phyloP scores from a whole-genome alignment of 2,888 invertebrate genomes.

The Seira sanloemensis region DNA sequence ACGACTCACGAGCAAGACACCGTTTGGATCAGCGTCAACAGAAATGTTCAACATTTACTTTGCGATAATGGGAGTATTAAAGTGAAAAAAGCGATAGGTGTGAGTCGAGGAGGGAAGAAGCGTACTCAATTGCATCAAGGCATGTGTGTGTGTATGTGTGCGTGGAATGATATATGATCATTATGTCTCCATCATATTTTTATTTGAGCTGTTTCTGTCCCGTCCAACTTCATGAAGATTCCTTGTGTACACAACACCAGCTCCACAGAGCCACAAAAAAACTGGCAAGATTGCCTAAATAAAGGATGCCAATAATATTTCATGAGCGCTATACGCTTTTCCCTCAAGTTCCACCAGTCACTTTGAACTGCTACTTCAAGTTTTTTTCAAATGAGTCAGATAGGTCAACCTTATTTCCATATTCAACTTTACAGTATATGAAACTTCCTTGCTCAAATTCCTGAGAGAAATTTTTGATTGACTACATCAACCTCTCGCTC shows the following conservation, averaged over 20 bases:
- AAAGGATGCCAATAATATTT: conserved; percentile 48
- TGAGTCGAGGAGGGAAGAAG: neutral
- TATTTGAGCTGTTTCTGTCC: conserved; percentile 28
- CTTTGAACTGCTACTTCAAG: neutral
- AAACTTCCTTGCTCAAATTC: neutral
- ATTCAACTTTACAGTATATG: too few relatives aligned
- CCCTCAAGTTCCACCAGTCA: neutral
- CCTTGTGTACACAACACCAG: conserved; percentile 18
- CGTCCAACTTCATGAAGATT: conserved; percentile 32
- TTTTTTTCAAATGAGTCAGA: neutral
- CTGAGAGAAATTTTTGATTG: conserved; percentile 12
- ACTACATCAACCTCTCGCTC: neutral
- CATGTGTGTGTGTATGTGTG: conserved; percentile 13
- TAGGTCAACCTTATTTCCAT: neutral
- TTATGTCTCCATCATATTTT: conserved; percentile 54
- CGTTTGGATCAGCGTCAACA: conserved; percentile 26
- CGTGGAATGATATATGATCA: conserved; percentile 48
- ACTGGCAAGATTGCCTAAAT: conserved; percentile 13
- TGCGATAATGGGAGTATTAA: conserved; percentile 11
- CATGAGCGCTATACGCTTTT: conserved; percentile 37
- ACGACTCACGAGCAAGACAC: neutral
- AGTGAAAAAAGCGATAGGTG: conserved; percentile 12
- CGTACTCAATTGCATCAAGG: conserved; percentile 10
- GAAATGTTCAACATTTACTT: conserved; percentile 43
- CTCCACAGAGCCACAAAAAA: neutral